Base-by-base conservation (phyloP, 2,888 invertebrate genomes). In the Heteromurus nitidus region DNA sequence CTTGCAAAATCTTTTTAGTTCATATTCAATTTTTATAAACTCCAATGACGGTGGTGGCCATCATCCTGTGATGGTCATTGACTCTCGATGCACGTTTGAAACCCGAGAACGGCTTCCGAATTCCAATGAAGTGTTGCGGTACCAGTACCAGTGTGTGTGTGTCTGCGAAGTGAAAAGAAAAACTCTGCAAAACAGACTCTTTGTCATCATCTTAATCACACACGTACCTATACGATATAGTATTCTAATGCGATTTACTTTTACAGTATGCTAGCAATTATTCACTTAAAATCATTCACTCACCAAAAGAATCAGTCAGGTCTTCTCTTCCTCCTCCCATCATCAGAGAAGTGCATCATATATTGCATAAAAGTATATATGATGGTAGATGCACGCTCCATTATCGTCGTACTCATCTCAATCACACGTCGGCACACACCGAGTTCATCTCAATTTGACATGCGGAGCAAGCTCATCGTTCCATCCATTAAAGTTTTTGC, bases 251-350 rank as follows among this genome's bases (percentile, higher is more conserved):
- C 53, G 24, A 53, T 65, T 65, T 75, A 44, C 36, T 30, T 60
- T 28, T 9, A 60, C 11, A 67, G 55, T 28, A 68, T 28, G 55
- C 28, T 26, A 68, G 68, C 68, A 76, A 76, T 76, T 76, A 76
- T 76, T 76, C 76, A 76, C 76, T 76, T 76, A 76, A 76, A 76
- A 76, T 28, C 50, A 22, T 11, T 47, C 68, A 60, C 16, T 24
- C n/a, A n/a, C n/a, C n/a, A n/a, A n/a, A n/a, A n/a, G n/a, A n/a
- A n/a, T n/a, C n/a, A n/a, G n/a, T n/a, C n/a, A n/a, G n/a, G n/a
- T n/a, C n/a, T n/a, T n/a, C n/a, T n/a, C 68, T 55, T 42, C 76
- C 68, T 30, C 76, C 55, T 68, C 44, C 47, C 62, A 62, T 9
- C 30, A 31, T 55, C 22, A 50, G 20, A 24, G 24, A 55, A 22